Evolutionary conservation across 1,140 invertebrate species (phyloP).

Genomic region (Apis mellifera): Amel_HAv3.1 CM009940.2:8053001-8053500

Average conservation of each 20-base stretch:
- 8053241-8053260: conserved; percentile 33
- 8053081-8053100: background rate
- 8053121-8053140: conserved; percentile 1
- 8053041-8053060: conserved; percentile 6
- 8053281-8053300: conserved; percentile 39
- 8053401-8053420: conserved; percentile 72
- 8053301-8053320: conserved; percentile 35
- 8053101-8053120: background rate
- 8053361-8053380: conserved; percentile 64
- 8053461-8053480: conserved; percentile 35
- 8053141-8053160: conserved; percentile 19
- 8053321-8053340: conserved; percentile 23
- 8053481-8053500: conserved; percentile 45
- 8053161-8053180: background rate
- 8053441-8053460: conserved; percentile 67
- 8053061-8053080: conserved; percentile 11
- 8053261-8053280: conserved; percentile 26
- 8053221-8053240: background rate
- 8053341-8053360: conserved; percentile 21
- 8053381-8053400: conserved; percentile 74
- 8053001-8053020: background rate
- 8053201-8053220: background rate
- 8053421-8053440: conserved; percentile 72
- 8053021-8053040: conserved; percentile 29
- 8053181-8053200: background rate